These are phyloP conservation scores for Cavia aperea DNA, from an alignment of 2,113 vertebrate genomes.

Conservation along the genomic window DNA sequence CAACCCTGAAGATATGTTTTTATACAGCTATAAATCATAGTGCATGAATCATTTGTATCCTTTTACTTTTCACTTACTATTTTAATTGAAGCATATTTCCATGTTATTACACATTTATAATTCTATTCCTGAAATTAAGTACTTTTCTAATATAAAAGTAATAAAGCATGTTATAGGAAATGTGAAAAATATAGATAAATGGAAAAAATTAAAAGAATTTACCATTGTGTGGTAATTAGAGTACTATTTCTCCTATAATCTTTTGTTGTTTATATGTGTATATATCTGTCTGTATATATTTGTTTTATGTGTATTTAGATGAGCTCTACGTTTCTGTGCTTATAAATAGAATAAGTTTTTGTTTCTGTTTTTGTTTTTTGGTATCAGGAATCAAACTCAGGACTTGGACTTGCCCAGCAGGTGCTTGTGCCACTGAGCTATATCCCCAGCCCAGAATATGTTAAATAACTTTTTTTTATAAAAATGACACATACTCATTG, in stretches of 20 bases:
- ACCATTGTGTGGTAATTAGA: slow-evolving; percentile 1
- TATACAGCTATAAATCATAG: background rate
- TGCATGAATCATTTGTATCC: background rate
- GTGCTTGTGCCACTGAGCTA: no score
- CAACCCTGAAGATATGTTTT: background rate
- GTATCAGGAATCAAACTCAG: no score
- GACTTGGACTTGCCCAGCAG: no score
- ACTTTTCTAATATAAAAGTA: slow-evolving; percentile 44
- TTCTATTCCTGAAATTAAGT: slow-evolving; percentile 36
- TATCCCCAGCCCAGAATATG: background rate
- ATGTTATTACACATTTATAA: slow-evolving; percentile 32
- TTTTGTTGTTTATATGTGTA: background rate
- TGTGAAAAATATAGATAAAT: slow-evolving; percentile 29
- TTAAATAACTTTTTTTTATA: slow-evolving; percentile 42
- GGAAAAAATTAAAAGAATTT: slow-evolving; percentile 39
- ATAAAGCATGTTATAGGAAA: slow-evolving; percentile 38
- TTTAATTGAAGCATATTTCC: slow-evolving; percentile 20
- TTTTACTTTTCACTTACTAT: slow-evolving; percentile 8
- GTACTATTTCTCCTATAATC: slow-evolving; percentile 14
- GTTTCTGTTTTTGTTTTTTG: no score
- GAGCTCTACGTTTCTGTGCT: background rate
- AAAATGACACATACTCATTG: background rate
- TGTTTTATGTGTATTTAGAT: slow-evolving; percentile 36
- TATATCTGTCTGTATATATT: slow-evolving; percentile 25
- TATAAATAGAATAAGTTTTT: slow-evolving; percentile 30